These are phyloP conservation scores for Cinclus cinclus DNA, from an alignment of 2,113 vertebrate genomes.

Conservation along the genomic window DNA sequence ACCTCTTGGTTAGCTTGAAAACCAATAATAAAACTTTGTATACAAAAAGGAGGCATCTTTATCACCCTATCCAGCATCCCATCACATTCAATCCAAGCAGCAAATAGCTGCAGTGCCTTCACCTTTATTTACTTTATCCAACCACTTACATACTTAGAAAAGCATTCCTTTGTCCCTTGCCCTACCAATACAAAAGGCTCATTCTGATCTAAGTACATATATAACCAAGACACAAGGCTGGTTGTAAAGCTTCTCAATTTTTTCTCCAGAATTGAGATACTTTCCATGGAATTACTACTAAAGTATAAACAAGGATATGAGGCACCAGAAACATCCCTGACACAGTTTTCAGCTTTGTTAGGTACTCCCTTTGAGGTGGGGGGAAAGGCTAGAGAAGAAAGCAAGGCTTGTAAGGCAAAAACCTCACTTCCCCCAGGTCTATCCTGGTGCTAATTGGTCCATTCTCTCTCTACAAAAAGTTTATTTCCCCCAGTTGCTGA, in stretches of 20 bases:
- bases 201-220: background rate
- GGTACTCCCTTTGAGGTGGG: background rate
- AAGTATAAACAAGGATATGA: background rate
- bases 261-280: background rate
- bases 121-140: background rate
- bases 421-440: background rate
- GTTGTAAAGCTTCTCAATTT: background rate
- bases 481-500: background rate
- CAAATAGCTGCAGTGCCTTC: background rate
- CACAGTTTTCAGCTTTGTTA: background rate
- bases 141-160: background rate
- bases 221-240: background rate
- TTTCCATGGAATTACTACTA: background rate
- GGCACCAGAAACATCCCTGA: background rate
- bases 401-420: background rate
- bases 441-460: accelerated
- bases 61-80: background rate
- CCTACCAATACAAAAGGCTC: background rate
- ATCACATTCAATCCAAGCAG: background rate
- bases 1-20: background rate
- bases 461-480: background rate
- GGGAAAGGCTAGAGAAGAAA: background rate
- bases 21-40: background rate
- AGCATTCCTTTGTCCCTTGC: background rate
- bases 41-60: background rate